These are phyloP conservation scores for Phaenicophaeus curvirostris DNA, from an alignment of 2,797 vertebrate species.

Conservation along the genomic window DNA sequence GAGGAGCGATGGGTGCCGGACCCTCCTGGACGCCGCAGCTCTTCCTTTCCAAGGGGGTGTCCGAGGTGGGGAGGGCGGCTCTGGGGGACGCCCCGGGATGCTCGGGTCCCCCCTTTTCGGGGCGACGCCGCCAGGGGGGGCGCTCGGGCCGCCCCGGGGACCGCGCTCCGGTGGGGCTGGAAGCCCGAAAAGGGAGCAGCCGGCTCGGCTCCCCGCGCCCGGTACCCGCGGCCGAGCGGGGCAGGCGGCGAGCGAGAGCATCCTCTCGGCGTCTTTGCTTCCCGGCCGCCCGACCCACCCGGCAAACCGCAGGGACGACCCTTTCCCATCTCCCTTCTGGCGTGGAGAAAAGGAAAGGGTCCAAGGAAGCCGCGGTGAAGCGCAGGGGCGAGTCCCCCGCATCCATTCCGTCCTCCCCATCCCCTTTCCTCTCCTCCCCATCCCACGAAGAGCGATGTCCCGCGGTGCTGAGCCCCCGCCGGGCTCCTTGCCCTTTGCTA, in stretches of 20 bases:
- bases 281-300: neutral
- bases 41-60: too few relatives aligned
- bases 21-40: neutral
- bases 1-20: fast-evolving
- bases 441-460: too few relatives aligned
- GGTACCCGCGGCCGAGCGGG: neutral
- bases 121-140: constrained; percentile 61
- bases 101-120: too few relatives aligned
- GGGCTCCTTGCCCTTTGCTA: too few relatives aligned
- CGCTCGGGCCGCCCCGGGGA: constrained; percentile 16
- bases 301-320: neutral
- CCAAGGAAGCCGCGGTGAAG: neutral
- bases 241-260: neutral
- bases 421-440: too few relatives aligned
- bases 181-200: neutral
- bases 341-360: neutral
- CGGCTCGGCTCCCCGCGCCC: neutral
- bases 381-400: too few relatives aligned
- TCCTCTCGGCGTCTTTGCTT: neutral
- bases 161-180: too few relatives aligned
- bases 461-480: too few relatives aligned
- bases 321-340: neutral
- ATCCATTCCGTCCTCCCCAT: too few relatives aligned
- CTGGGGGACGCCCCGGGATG: too few relatives aligned
- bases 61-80: too few relatives aligned